Base-by-base conservation (phyloP, 2,888 invertebrate genomes). In the Parnassius smintheus region DNA sequence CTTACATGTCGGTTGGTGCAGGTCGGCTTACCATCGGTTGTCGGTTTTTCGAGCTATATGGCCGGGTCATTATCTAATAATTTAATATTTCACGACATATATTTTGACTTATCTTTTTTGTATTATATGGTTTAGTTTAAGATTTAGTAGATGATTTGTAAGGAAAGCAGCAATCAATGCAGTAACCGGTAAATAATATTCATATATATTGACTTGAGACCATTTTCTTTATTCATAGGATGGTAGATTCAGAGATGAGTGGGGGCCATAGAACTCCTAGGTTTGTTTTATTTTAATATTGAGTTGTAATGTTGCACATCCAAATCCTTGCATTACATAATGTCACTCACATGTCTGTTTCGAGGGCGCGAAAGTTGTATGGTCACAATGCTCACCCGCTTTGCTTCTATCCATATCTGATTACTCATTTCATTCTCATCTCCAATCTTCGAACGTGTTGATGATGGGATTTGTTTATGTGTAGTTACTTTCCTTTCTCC, bases 241-340 rank as follows among this genome's bases (percentile, higher is more conserved):
- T 93, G 90, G 92, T 92, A 93, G 93, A 93, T 88, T 92, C 93
- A 93, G 94, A 94, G 90, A 91, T 93, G 87, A 93, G 93, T 92
- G 93, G 93, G 89, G 92, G 93, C 89, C 93, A 94, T 93, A 94
- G 93, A 89, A 92, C 93, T 82, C 93, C 94, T 94, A 94, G 94
- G 94, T 94, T 94, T 93, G 94, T 94, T 87, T 72, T 52, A 75
- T 82, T 87, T 89, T 87, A 75, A 80, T 88, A 88, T 86, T 89
- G 88, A 86, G 88, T 88, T 88, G 82, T 79, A 81, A 79, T 81
- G 82, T 83, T 77, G 89, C 91, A 89, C 90, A 81, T 70, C 70
- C 75, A 72, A 72, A 72, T 74, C 72, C 75, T 73, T 66, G 68
- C 59, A 55, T 55, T 3, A 55, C 64, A 56, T 64, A 66, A 66